Base-by-base conservation (phyloP, 2,888 invertebrate genomes). In the Amphipoea oculea region DNA sequence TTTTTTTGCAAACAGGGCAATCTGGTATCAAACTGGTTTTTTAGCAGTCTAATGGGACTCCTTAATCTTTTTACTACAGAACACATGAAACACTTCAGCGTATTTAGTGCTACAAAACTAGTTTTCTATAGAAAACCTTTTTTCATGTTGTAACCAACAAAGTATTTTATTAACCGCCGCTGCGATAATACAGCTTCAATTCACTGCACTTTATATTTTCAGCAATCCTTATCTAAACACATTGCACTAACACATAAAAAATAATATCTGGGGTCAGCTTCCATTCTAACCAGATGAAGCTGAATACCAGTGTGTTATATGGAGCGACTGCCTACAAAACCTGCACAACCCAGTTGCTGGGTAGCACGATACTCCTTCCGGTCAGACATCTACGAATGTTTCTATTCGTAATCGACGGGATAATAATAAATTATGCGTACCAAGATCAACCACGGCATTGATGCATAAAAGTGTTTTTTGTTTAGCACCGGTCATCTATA, bases 211-310 rank as follows among this genome's bases (percentile, higher is more conserved):
- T 72, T 45, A 20, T 36, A 42, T 48, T 36, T 54, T 20, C 23
- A 75, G 14, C 60, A 75, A 74, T 66, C 42, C 20, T 9, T 40
- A 48, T n/a, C 17, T 11, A 14, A 67, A 57, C 62, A 72, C 67
- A 57, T 71, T 83, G 62, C 69, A 60, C 40, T 6, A 63, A 67
- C 60, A 83, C 62, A 77, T 17, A 12, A 51, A 72, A 80, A 48
- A n/a, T 17, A 20, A 20, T 20, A 20, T 54, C 54, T 54, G 48
- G 14, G 48, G 12, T 48, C 48, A 4, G 48, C 48, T 48, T 48
- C 48, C 48, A 14, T 14, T 14, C 14, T 48, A 48, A 48, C 48
- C 20, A 3, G 23, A 23, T 23, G 7, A 3, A 54, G 54, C 54
- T 23, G 54, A 23, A 54, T 54, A 23, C 54, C 23, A 54, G 54